Evolutionary conservation across 2,797 vertebrate genomes (phyloP), one percentile per base, ranked within the genome.

Genomic region (Urosaurus nigricauda): DNA sequence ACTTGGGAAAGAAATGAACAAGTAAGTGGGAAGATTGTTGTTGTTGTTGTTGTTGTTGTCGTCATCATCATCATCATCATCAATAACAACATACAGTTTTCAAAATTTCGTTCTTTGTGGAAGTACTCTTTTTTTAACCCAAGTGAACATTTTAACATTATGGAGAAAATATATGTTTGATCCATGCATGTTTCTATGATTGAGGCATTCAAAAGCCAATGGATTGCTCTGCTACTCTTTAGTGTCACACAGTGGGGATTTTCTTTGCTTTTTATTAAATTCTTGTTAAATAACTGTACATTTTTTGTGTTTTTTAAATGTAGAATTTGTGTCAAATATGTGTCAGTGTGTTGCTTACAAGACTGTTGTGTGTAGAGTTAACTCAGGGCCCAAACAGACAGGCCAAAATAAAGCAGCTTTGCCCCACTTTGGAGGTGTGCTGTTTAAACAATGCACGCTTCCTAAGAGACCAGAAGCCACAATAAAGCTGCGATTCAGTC

Each of bases 1-100:
- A 91, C 71, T 84, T 83, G 89, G 87, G 56, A 90, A 94, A 85
- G 88, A 96, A 94, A 87, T 9, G 21, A 96, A 93, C 77, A 96
- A 95, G 94, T 96, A 92, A 88, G 17, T 87, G 84, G 88, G 89
- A 94, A 90, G 93, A 89, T 95, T 51, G 47, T 51, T 51, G 47
- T 51, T 51, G 47, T 47, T 47, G 7, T 47, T 47, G 47, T 47
- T 4, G 47, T 51, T 9, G 47, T 51, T 8, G 1, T 9, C 47
- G 1, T 9, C 47, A 51, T 9, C 47, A 8, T 8, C 47, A 51
- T 8, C 47, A 51, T 8, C 47, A 56, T 93, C 92, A 96, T 96
- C 95, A 96, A 93, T 40, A 56, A 60, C 84, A 79, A 75, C 89
- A 40, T 68, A n/a, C 60, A 53, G 35, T 35, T 85, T 37, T 37